A percentile compares a stretch with the other conserved stretches of the same genome.
Evolutionary conservation across 2,797 vertebrate species (phyloP).

Genomic region (Callimico goeldii): DNA sequence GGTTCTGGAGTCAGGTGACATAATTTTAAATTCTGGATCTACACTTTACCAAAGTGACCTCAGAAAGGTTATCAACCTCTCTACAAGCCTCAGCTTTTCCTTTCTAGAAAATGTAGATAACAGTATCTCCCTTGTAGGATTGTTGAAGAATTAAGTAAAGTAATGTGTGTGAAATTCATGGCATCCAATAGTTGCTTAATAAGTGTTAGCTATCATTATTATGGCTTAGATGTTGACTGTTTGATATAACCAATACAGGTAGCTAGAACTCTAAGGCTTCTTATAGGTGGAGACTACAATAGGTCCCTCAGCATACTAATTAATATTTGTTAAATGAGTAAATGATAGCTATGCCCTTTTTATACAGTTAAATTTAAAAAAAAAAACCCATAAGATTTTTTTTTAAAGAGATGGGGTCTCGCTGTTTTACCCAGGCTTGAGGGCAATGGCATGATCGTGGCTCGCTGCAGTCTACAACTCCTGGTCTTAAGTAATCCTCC

Average conservation of each 20-base stretch:
- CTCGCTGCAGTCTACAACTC: no score
- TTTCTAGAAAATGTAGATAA: neutral
- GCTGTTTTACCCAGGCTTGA: no score
- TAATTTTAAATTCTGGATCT: conserved; percentile 8
- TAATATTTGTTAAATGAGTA: neutral
- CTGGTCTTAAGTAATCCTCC: no score
- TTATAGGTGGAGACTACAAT: neutral
- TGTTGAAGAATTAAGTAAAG: neutral
- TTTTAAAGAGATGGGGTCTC: no score
- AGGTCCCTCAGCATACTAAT: neutral
- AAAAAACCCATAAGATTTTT: no score
- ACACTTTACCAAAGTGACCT: neutral
- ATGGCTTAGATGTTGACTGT: neutral
- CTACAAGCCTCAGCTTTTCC: neutral
- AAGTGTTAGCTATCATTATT: neutral
- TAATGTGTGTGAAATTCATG: neutral
- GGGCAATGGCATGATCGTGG: no score
- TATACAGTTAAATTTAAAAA: neutral
- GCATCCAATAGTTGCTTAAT: neutral
- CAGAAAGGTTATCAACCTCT: neutral
- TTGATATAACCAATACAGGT: neutral
- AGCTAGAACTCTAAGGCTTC: neutral
- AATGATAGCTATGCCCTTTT: neutral
- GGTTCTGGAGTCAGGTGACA: neutral
- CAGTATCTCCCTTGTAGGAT: neutral